Percentiles rank a stretch among this genome's conserved stretches.
Conservation (phyloP, 1,140 invertebrate genomes). For the Sipha flava region DNA sequence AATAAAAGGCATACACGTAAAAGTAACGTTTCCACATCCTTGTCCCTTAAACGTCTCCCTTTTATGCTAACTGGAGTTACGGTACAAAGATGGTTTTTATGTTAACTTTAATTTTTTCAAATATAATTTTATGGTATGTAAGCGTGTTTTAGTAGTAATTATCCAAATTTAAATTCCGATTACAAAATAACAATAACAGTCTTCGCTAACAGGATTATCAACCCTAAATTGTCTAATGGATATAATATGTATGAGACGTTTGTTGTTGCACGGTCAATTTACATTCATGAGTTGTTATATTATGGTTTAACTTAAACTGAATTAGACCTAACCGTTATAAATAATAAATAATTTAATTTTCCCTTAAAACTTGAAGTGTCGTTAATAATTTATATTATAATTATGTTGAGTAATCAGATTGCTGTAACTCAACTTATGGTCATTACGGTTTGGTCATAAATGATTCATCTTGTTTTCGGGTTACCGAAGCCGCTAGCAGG, state of each 20-base stretch:
- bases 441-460: background rate
- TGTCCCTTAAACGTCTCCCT: no score
- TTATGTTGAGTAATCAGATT: background rate
- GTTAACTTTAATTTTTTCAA: no score
- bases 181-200: background rate
- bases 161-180: background rate
- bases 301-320: background rate
- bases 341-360: constrained; percentile 8
- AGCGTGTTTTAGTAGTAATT: background rate
- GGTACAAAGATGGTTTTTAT: no score
- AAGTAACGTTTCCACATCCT: no score
- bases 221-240: background rate
- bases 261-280: background rate
- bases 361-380: background rate
- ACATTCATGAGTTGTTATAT: background rate
- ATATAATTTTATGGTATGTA: background rate
- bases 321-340: background rate
- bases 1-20: no score
- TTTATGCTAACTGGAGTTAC: no score
- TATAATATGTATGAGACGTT: background rate
- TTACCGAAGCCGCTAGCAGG: background rate
- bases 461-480: background rate
- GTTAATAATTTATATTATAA: background rate
- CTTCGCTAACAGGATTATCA: background rate
- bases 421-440: background rate